Conservation (phyloP, 2,888 invertebrate species). For the Athalia circularis region DNA sequence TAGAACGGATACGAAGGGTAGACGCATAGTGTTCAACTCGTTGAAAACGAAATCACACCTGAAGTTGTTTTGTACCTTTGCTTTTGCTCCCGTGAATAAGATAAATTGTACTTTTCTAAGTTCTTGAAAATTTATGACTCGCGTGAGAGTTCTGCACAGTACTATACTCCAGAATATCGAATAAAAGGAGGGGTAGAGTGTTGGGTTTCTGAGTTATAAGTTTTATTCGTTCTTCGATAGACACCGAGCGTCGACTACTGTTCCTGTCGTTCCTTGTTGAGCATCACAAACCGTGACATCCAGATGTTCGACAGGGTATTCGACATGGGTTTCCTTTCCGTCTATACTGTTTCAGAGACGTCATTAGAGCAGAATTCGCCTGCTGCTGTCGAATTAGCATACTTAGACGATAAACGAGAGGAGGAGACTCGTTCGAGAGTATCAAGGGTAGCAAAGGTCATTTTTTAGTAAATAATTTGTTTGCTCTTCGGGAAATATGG, state of each 20-base stretch:
- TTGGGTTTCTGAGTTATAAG: not conserved
- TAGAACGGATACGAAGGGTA: too few species aligned
- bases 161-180: not conserved
- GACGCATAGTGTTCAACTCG: not conserved
- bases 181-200: constrained; percentile 11
- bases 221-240: not conserved
- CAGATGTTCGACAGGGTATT: not conserved
- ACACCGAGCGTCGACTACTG: not conserved
- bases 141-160: not conserved
- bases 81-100: constrained; percentile 9
- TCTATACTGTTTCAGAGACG: not conserved
- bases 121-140: constrained; percentile 16
- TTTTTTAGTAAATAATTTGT: constrained; percentile 34
- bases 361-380: constrained; percentile 26
- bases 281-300: not conserved
- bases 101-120: constrained; percentile 8
- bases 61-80: not conserved
- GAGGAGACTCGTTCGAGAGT: not conserved
- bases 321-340: too few species aligned
- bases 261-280: not conserved
- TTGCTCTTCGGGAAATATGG: constrained; percentile 35
- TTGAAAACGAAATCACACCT: not conserved
- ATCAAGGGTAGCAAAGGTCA: constrained; percentile 20
- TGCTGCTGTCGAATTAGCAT: constrained; percentile 28
- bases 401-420: constrained; percentile 16